Conservation (phyloP, 2,888 invertebrate species). For the Yponomeuta plumbellus region DNA sequence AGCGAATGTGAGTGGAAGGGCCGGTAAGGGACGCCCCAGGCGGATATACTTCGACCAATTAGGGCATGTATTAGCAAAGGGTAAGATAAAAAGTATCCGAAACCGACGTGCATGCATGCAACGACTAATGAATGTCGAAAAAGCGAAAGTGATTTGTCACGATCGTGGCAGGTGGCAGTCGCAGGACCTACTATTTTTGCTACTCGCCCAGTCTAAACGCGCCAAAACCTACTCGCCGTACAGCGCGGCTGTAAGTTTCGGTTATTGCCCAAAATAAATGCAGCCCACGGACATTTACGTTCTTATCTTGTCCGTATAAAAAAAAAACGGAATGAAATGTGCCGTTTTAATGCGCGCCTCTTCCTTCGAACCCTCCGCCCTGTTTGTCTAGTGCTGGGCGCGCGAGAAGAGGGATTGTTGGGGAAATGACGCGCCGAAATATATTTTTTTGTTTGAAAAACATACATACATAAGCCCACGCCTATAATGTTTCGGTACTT, state of each 20-base stretch:
- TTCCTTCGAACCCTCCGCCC: conserved; percentile 8
- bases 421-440: neutral
- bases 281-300: conserved; percentile 34
- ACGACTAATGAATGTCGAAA: too few species aligned
- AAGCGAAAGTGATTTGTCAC: too few species aligned
- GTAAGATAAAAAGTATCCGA: too few species aligned
- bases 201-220: neutral
- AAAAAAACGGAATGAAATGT: conserved; percentile 38
- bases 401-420: neutral
- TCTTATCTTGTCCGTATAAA: conserved; percentile 54
- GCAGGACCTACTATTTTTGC: neutral
- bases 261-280: conserved; percentile 30
- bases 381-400: neutral
- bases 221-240: neutral
- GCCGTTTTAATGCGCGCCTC: conserved; percentile 46
- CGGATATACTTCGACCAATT: too few species aligned
- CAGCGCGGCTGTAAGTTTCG: conserved; percentile 26
- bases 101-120: too few species aligned
- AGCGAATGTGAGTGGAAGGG: too few species aligned
- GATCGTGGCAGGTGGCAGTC: too few species aligned
- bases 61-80: too few species aligned
- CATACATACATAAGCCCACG: too few species aligned
- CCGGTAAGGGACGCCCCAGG: too few species aligned
- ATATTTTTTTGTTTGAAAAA: too few species aligned
- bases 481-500: too few species aligned